These are phyloP conservation scores for Macroramphosus scolopax DNA, from an alignment of 2,797 vertebrate species.

Conservation along the genomic window DNA sequence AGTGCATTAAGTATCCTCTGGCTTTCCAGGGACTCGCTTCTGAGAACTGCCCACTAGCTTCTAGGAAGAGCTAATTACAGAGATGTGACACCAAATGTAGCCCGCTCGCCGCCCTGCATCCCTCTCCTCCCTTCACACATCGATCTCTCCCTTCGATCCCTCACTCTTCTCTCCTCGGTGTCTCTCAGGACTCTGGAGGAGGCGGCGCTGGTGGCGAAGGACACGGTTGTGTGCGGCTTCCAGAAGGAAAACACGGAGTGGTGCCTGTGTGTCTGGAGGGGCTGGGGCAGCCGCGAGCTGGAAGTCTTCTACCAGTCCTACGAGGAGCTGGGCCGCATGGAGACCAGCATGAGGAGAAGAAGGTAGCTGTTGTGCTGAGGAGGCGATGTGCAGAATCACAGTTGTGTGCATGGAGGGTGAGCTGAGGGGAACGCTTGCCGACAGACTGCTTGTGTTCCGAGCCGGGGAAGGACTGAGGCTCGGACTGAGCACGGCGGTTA, in stretches of 20 bases:
- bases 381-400: constrained; percentile 1
- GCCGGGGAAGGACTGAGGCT: no score
- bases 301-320: constrained; percentile 91
- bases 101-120: no score
- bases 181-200: constrained; percentile 80
- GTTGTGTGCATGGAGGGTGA: constrained; percentile 20
- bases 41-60: constrained; percentile 21
- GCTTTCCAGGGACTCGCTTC: constrained; percentile 25
- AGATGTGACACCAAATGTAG: constrained; percentile 31
- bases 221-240: constrained; percentile 91
- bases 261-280: constrained; percentile 93
- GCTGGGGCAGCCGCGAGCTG: constrained; percentile 88
- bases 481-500: no score
- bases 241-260: constrained; percentile 80
- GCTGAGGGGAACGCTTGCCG: constrained; percentile 12
- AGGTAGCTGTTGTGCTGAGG: constrained; percentile 79
- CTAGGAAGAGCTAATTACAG: constrained; percentile 48
- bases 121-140: not conserved
- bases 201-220: constrained; percentile 84
- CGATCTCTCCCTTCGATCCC: not conserved
- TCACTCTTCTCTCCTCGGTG: constrained; percentile 3
- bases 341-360: constrained; percentile 85
- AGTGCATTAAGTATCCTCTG: constrained; percentile 23
- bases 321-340: constrained; percentile 87
- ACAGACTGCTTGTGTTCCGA: constrained; percentile 41